phyloP scores from a whole-genome alignment of 2,797 vertebrate genomes.

The Apogon hyalosoma region DNA sequence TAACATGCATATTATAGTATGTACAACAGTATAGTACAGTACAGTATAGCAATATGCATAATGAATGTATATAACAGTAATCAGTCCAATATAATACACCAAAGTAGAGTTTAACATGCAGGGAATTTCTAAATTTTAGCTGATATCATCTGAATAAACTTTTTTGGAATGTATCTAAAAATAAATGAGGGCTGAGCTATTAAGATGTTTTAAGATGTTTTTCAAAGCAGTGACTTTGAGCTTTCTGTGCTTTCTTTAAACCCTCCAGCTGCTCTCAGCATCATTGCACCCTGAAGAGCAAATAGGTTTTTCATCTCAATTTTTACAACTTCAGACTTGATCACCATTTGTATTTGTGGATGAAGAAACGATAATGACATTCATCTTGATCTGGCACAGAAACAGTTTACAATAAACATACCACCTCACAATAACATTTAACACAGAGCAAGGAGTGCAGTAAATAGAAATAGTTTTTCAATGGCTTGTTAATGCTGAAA shows the following conservation, averaged over 20 bases:
- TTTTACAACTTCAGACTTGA: slow-evolving; percentile 44
- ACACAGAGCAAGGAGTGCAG: not conserved
- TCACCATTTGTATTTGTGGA: slow-evolving; percentile 58
- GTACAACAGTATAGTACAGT: no score
- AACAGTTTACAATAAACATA: slow-evolving; percentile 36
- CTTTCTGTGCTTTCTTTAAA: slow-evolving; percentile 38
- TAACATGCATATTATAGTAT: no score
- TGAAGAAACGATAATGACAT: slow-evolving; percentile 47
- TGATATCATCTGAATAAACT: slow-evolving; percentile 9
- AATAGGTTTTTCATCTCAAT: slow-evolving; percentile 45
- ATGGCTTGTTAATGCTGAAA: slow-evolving; percentile 13
- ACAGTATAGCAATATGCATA: no score
- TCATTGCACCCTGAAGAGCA: slow-evolving; percentile 21
- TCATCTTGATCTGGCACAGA: slow-evolving; percentile 57
- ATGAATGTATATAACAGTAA: no score
- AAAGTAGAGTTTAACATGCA: no score
- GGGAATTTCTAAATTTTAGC: not conserved
- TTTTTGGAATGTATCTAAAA: not conserved
- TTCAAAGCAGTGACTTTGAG: slow-evolving; percentile 21
- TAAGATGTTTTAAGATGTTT: slow-evolving; percentile 37
- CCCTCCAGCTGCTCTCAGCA: slow-evolving; percentile 14
- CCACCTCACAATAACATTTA: not conserved
- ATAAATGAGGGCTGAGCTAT: not conserved
- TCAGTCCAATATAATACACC: no score
- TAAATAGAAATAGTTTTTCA: not conserved